A percentile compares a stretch with the other conserved stretches of the same genome.
Conservation (phyloP, 2,888 invertebrate genomes). For the Phania funesta region DNA sequence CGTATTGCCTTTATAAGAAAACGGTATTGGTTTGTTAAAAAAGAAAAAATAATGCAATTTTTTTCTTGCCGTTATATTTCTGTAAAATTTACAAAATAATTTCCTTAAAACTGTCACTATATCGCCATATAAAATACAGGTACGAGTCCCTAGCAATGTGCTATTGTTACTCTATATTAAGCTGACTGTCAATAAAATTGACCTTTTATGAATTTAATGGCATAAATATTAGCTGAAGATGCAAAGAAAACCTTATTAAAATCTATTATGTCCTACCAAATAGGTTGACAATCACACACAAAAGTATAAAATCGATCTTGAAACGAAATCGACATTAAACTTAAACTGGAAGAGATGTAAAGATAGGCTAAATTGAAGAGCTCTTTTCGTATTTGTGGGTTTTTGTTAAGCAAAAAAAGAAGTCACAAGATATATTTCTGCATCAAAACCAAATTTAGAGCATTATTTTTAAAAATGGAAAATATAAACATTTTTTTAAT, state of each 20-base stretch:
- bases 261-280: conserved; percentile 62
- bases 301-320: conserved; percentile 37
- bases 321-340: conserved; percentile 56
- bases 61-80: neutral
- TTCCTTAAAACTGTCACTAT: conserved; percentile 36
- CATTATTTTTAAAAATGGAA: conserved; percentile 40
- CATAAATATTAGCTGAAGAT: conserved; percentile 46
- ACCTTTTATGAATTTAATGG: conserved; percentile 54
- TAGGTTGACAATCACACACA: conserved; percentile 51
- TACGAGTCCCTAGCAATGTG: neutral
- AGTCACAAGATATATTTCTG: neutral
- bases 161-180: conserved; percentile 35
- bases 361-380: conserved; percentile 35
- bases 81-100: neutral
- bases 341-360: conserved; percentile 28
- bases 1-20: no score
- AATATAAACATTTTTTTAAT: neutral
- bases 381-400: no score
- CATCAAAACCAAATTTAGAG: conserved; percentile 62
- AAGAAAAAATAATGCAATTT: neutral
- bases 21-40: no score
- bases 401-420: neutral
- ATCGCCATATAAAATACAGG: neutral
- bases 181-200: conserved; percentile 18
- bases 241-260: conserved; percentile 50